Evolutionary conservation across 92 coral and sea anemone species (phyloP).

Genomic region (Palythoa grandiflora): DNA sequence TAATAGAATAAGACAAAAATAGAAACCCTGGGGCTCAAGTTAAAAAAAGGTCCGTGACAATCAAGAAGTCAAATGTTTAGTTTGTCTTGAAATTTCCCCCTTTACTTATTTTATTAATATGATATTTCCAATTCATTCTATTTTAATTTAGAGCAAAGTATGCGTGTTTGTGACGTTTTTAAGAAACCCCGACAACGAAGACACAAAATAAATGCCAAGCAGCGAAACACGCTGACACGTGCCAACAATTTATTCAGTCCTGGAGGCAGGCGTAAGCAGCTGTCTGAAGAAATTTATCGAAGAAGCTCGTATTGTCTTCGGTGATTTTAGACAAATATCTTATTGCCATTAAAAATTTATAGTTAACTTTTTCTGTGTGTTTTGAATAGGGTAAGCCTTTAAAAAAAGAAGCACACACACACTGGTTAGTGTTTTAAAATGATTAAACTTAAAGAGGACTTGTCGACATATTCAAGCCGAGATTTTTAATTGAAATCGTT

Average conservation of each 20-base stretch:
- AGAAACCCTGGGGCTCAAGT: neutral
- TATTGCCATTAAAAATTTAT: neutral
- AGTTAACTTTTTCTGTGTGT: neutral
- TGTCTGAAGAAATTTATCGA: neutral
- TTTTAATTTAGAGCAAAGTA: neutral
- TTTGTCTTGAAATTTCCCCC: neutral
- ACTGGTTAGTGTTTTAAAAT: neutral
- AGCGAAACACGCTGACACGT: conserved; percentile 8
- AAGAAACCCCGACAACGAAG: conserved; percentile 34
- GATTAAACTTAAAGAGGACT: neutral
- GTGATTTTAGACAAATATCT: neutral
- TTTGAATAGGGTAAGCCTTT: neutral
- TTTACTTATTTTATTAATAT: neutral
- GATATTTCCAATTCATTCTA: neutral
- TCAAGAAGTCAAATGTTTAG: neutral
- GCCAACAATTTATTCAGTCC: conserved; percentile 7
- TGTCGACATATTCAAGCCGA: neutral
- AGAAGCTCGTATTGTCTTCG: neutral
- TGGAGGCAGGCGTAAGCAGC: neutral
- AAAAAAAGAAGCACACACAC: neutral
- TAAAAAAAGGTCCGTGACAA: neutral
- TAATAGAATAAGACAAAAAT: neutral
- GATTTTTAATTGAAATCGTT: neutral
- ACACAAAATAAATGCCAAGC: neutral
- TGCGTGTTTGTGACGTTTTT: conserved; percentile 14